Base-by-base conservation (phyloP, 2,113 vertebrate species). In the Ramphastos sulfuratus region DNA sequence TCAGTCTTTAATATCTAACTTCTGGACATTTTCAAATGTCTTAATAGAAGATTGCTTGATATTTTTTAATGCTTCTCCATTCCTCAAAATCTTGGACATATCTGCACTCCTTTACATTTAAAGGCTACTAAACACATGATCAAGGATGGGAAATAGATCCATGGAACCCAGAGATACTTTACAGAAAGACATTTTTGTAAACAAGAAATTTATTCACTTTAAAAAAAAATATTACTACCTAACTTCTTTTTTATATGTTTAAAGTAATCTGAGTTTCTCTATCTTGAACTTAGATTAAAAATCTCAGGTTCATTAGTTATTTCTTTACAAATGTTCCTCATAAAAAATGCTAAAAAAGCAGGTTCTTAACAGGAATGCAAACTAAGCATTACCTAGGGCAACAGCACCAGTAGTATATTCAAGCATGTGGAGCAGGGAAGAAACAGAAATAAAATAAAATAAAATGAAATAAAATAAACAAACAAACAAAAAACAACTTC, bases 301-400 rank as follows among this genome's bases (percentile, higher is more conserved):
- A 91, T 90, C 10, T 56, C 72, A 89, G 9, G 3, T 25, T 42
- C n/a, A 52, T 77, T 90, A 93, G 42, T 21, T 65, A 28, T 69
- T 46, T 82, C 44, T 93, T 84, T 87, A 71, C 39, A 89, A 90
- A 87, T 48, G 8, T 2, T 91, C 46, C 73, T 89, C 50, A 92
- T 89, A 79, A 66, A 93, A 94, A 96, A 91, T 50, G 20, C n/a
- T 90, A 63, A 92, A 95, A 95, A 44, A 15, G 16, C 4, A 42
- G 6, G 15, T 42, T 81, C 52, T 31, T 73, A 69, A 65, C 64
- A 72, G 82, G 94, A 96, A 79, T 64, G 66, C 88, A 78, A 87
- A 82, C 64, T 96, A 84, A 89, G 85, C 91, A 58, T 84, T 91
- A 37, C 46, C 72, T 86, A 82, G 15, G 63, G 80, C 86, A 84